A percentile compares a stretch with the other conserved stretches of the same genome.
Evolutionary conservation across 2,113 vertebrate genomes (phyloP).

Genomic region (Halichoerus grypus): DNA sequence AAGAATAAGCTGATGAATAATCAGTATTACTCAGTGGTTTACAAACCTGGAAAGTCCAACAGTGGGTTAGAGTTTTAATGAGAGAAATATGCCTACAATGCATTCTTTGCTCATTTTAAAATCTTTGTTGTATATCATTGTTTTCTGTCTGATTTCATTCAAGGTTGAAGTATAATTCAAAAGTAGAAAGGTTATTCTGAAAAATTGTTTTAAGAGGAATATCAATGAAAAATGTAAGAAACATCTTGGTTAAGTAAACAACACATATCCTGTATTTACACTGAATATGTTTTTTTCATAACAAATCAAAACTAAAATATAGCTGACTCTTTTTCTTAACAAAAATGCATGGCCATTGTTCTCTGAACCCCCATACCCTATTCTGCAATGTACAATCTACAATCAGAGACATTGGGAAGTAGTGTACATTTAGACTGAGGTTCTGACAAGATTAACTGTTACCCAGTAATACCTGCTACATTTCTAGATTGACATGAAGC

Average conservation of each 20-base stretch:
- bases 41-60: neutral
- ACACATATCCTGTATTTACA: neutral
- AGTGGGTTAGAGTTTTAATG: neutral
- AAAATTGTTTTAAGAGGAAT: neutral
- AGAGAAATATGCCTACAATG: neutral
- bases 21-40: neutral
- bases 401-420: neutral
- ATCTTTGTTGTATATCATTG: neutral
- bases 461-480: neutral
- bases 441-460: neutral
- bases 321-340: constrained; percentile 13
- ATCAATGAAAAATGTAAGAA: neutral
- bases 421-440: neutral
- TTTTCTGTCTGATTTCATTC: constrained; percentile 7
- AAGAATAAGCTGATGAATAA: constrained; percentile 34
- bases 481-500: neutral
- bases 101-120: constrained; percentile 24
- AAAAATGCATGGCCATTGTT: neutral
- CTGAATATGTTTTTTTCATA: neutral
- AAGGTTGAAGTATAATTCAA: constrained; percentile 50
- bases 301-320: constrained; percentile 21
- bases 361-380: neutral
- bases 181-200: neutral
- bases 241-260: neutral
- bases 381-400: neutral